Evolutionary conservation across 2,797 vertebrate species (phyloP).

Genomic region (Synaphobranchus kaupii): DNA sequence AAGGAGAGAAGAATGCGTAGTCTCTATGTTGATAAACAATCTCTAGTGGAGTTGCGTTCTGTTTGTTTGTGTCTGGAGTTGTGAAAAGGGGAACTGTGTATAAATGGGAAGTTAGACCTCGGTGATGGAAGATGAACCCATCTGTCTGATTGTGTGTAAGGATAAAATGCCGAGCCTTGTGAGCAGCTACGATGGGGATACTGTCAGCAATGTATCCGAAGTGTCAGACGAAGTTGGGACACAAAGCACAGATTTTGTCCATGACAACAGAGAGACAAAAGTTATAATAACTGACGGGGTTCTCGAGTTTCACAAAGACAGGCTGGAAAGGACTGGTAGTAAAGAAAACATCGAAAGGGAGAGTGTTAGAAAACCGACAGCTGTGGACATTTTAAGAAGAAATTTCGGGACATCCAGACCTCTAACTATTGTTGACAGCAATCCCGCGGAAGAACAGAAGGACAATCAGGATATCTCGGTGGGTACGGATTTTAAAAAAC

Average conservation of each 20-base stretch:
- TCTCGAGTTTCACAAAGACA: conserved; percentile 41
- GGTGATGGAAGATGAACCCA: conserved; percentile 71
- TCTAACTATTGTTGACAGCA: conserved; percentile 38
- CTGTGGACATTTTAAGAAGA: conserved; percentile 67
- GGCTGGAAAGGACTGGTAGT: conserved; percentile 28
- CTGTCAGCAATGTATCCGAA: conserved; percentile 30
- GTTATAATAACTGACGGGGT: conserved; percentile 41
- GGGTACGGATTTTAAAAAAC: conserved; percentile 27
- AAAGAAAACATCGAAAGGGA: conserved; percentile 41
- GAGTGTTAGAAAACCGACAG: conserved; percentile 58
- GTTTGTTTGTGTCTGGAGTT: conserved; percentile 66
- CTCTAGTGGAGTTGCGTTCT: conserved; percentile 55
- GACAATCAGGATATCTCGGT: conserved; percentile 31
- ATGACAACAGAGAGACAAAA: conserved; percentile 43
- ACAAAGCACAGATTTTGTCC: conserved; percentile 56
- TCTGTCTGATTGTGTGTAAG: conserved; percentile 48
- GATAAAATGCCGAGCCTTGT: conserved; percentile 67
- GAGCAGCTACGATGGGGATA: conserved; percentile 63
- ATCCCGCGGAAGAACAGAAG: conserved; percentile 31
- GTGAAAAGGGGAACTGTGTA: conserved; percentile 34
- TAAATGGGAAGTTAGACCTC: conserved; percentile 52
- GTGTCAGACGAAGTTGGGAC: conserved; percentile 61
- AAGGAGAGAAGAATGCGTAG: neutral
- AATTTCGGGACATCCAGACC: conserved; percentile 61
- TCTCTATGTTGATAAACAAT: neutral